These are phyloP conservation scores for Lumbricus terrestris DNA, from an alignment of 2,888 invertebrate genomes.

Conservation along the genomic window DNA sequence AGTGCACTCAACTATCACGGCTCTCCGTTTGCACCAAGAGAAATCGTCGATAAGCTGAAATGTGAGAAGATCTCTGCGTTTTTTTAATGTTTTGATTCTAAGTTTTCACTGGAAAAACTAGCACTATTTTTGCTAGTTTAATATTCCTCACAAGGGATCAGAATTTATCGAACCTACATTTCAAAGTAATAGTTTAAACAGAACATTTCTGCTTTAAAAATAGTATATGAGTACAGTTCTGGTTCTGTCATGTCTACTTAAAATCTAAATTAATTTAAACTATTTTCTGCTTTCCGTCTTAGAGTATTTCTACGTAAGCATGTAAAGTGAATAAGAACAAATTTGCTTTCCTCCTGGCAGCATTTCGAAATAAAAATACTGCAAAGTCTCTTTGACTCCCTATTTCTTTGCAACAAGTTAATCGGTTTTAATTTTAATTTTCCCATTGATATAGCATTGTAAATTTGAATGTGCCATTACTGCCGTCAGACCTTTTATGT, in stretches of 20 bases:
- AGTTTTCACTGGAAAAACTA: background rate
- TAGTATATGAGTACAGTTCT: too few species aligned
- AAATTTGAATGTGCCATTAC: background rate
- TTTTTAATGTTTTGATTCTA: background rate
- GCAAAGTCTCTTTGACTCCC: background rate
- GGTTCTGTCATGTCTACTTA: too few species aligned
- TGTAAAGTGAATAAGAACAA: background rate
- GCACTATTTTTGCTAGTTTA: background rate
- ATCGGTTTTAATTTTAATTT: background rate
- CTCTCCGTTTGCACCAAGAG: background rate
- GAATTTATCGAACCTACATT: background rate
- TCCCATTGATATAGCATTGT: background rate
- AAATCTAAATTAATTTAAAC: too few species aligned
- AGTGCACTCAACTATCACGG: background rate
- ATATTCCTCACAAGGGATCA: background rate
- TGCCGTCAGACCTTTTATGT: too few species aligned
- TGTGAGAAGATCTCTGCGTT: background rate
- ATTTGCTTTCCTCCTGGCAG: background rate
- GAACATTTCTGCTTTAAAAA: background rate
- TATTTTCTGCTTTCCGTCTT: too few species aligned
- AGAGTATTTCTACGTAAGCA: too few species aligned
- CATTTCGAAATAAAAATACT: too few species aligned
- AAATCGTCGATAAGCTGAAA: constrained; percentile 15
- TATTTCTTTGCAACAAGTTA: background rate
- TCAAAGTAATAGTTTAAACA: background rate